Evolutionary conservation across 2,113 vertebrate species (phyloP), one percentile per base, ranked within the genome.

Genomic region (Nipponia nippon): DNA sequence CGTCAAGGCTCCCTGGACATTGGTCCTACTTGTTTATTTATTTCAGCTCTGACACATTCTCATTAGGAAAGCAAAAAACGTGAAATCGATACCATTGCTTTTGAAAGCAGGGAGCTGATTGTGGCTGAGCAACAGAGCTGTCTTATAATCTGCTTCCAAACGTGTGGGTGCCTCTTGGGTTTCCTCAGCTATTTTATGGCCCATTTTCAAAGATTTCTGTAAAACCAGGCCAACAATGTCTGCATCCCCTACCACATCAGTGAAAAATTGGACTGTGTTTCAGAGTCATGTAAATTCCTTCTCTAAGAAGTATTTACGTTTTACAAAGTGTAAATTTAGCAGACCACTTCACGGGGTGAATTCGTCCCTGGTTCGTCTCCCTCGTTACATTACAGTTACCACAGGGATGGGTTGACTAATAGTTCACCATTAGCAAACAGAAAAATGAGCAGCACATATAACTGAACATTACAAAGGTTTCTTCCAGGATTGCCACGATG

Each of bases 101-200:
- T 97, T 97, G 94, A 86, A 97, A 97, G 96, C 90, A 86, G 95
- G 94, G 95, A 97, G 95, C 79, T 47, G 78, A 73, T 77, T 90
- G 97, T 46, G 98, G 98, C 97, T 91, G 97, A 65, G 84, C 95
- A 97, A 92, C 94, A 53, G 84, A 84, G 88, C 94, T 69, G 95
- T 88, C 73, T 97, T 99, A 65, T 98, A 98, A 98, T 98, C 98
- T 98, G 87, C 90, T 97, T 98, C 98, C 98, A 99, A 98, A 97
- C 2, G 83, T 94, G 97, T 94, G 98, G 98, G 98, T 94, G 97
- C 97, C 97, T 98, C 97, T 94, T 93, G 97, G 97, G 98, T 97
- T 95, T 98, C 98, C 98, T 96, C 97, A 98, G 98, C 96, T 97
- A 98, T 98, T 97, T 97, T 97, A 97, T 95, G 97, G 98, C 97